phyloP scores from a whole-genome alignment of 2,113 vertebrate genomes.

The Octodon degus region DNA sequence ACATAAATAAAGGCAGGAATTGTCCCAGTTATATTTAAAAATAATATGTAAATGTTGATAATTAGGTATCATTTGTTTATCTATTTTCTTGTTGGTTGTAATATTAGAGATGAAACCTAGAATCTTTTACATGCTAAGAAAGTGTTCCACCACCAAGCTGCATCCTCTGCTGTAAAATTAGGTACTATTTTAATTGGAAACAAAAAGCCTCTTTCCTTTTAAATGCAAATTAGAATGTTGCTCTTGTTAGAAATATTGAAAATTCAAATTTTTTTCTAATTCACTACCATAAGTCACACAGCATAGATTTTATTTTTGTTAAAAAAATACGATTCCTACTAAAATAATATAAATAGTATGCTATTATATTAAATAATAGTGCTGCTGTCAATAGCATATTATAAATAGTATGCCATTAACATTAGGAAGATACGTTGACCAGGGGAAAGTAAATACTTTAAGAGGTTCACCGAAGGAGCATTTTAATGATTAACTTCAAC shows the following conservation, averaged over 20 bases:
- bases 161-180: background rate
- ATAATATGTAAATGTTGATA: background rate
- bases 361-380: background rate
- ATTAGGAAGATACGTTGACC: background rate
- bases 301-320: background rate
- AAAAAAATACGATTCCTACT: background rate
- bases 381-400: no score
- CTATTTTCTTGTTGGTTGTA: background rate
- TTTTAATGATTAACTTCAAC: conserved; percentile 75
- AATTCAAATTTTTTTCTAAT: background rate
- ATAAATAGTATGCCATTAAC: background rate
- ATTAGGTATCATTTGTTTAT: background rate
- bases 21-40: conserved; percentile 26
- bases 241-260: conserved; percentile 22
- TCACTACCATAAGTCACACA: background rate
- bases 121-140: background rate
- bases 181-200: conserved; percentile 12
- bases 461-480: conserved; percentile 49
- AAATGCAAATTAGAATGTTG: background rate
- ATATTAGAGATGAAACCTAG: background rate
- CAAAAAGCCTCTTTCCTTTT: background rate
- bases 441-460: conserved; percentile 38
- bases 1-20: background rate
- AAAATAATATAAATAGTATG: background rate
- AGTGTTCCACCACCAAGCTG: background rate